A percentile compares a stretch with the other conserved stretches of the same genome.
Evolutionary conservation across 1,140 invertebrate species (phyloP).

Genomic region (Bicyclus anynana): DNA sequence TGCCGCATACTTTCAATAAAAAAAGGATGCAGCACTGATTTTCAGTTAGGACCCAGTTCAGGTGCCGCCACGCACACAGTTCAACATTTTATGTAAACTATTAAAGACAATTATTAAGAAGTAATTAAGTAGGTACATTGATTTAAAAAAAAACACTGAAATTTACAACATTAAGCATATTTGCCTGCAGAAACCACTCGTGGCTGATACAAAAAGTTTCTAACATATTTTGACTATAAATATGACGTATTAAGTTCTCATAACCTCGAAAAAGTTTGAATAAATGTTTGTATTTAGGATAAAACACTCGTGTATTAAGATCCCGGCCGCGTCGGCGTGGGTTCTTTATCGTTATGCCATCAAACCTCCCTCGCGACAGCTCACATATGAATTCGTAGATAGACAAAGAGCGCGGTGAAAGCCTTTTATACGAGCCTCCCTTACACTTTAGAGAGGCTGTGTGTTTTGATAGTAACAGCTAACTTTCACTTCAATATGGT

Average conservation of each 20-base stretch:
- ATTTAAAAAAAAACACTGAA: too few species aligned
- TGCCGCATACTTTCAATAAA: too few species aligned
- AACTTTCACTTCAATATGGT: conserved; percentile 7
- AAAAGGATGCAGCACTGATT: too few species aligned
- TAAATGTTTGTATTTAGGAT: neutral
- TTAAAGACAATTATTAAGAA: too few species aligned
- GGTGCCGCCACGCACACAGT: too few species aligned
- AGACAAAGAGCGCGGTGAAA: conserved; percentile 56
- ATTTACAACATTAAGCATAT: neutral
- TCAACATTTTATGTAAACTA: too few species aligned
- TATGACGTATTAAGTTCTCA: neutral
- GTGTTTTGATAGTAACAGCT: conserved; percentile 44
- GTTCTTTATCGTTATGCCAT: conserved; percentile 16
- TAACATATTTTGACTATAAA: neutral
- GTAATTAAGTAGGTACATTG: too few species aligned
- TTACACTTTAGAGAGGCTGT: conserved; percentile 34
- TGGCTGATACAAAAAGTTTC: neutral
- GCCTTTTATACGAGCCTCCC: conserved; percentile 43
- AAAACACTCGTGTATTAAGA: conserved; percentile 11
- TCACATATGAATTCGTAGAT: conserved; percentile 51
- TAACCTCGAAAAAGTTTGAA: neutral
- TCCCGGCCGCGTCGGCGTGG: neutral
- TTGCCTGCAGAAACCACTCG: too few species aligned
- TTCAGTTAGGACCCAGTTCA: too few species aligned
- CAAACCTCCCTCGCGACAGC: conserved; percentile 22